Conservation (phyloP, 2,888 invertebrate species). For the Blomia tropicalis region DNA sequence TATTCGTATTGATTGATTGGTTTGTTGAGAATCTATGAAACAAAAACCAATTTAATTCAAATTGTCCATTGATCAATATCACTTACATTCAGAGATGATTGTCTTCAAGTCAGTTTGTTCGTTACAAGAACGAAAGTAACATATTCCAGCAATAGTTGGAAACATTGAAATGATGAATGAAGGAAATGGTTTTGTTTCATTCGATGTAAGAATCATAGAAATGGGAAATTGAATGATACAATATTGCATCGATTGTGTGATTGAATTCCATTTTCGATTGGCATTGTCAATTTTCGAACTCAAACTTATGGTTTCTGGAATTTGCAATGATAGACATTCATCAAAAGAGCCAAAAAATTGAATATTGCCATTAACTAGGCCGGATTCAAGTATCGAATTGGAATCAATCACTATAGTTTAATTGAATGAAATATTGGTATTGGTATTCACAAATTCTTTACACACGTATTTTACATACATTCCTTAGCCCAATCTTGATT, state of each 20-base stretch:
- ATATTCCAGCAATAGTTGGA: slow-evolving; percentile 12
- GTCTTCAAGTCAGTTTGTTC: not conserved
- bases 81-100: slow-evolving; percentile 16
- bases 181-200: not conserved
- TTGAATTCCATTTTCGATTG: no score
- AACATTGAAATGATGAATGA: not conserved
- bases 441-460: not conserved
- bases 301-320: not conserved
- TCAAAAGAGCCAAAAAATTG: slow-evolving; percentile 23
- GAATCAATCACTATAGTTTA: slow-evolving; percentile 15
- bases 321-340: slow-evolving; percentile 12
- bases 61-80: no score
- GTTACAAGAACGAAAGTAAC: slow-evolving; percentile 7
- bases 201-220: not conserved
- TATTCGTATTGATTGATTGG: not conserved
- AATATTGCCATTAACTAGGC: slow-evolving; percentile 19
- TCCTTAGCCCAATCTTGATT: slow-evolving; percentile 19
- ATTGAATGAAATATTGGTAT: not conserved
- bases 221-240: slow-evolving; percentile 2
- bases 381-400: slow-evolving; percentile 6
- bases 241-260: not conserved
- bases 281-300: no score
- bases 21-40: not conserved
- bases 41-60: no score
- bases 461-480: slow-evolving; percentile 13